Evolutionary conservation across 2,797 vertebrate species (phyloP).

Genomic region (Alfaro cultratus): DNA sequence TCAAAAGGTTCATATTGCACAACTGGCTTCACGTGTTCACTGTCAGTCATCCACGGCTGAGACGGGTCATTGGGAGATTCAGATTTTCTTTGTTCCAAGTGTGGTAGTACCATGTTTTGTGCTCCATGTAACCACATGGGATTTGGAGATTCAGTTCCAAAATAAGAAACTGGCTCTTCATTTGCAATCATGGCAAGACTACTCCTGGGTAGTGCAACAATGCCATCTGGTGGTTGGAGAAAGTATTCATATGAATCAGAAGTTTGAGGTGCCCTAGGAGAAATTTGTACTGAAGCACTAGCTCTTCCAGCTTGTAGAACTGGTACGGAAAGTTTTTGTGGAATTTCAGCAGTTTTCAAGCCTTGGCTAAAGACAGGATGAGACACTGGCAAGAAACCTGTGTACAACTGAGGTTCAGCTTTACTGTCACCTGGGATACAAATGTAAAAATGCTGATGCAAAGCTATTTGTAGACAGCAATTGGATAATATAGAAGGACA

Average conservation of each 20-base stretch:
- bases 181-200: slow-evolving; percentile 7
- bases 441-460: slow-evolving; percentile 74
- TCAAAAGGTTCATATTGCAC: slow-evolving; percentile 14
- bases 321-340: slow-evolving; percentile 15
- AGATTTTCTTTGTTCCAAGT: neutral
- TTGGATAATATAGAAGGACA: slow-evolving; percentile 50
- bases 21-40: slow-evolving; percentile 10
- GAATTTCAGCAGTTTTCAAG: neutral
- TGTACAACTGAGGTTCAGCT: slow-evolving; percentile 2
- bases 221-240: slow-evolving; percentile 53
- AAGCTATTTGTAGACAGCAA: slow-evolving; percentile 73
- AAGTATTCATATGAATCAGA: slow-evolving; percentile 26
- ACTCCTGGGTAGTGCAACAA: slow-evolving; percentile 6
- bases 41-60: neutral
- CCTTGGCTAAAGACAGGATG: slow-evolving; percentile 18
- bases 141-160: slow-evolving; percentile 3
- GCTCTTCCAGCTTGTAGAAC: neutral
- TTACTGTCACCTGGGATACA: slow-evolving; percentile 8
- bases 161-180: neutral
- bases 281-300: neutral
- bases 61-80: neutral
- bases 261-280: neutral
- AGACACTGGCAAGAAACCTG: slow-evolving; percentile 6
- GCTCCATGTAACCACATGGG: slow-evolving; percentile 10
- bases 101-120: slow-evolving; percentile 1